phyloP scores from a whole-genome alignment of 2,797 vertebrate species.

The Podarcis siculus region DNA sequence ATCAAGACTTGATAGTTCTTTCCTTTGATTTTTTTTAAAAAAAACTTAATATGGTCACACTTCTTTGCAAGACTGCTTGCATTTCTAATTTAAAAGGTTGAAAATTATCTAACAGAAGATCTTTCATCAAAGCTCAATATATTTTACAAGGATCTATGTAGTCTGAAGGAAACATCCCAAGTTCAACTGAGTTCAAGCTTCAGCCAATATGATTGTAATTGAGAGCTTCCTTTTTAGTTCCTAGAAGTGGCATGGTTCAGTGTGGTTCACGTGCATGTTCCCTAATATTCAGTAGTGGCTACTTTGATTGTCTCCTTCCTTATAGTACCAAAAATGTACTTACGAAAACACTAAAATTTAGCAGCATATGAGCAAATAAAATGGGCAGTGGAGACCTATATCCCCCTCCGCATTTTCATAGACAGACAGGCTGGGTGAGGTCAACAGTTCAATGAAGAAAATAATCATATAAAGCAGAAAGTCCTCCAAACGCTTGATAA shows the following conservation, averaged over 20 bases:
- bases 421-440: not conserved
- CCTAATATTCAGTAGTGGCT: not conserved
- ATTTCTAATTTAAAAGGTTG: too few species aligned
- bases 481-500: not conserved
- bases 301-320: not conserved
- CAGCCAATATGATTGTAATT: not conserved
- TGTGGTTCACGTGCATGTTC: not conserved
- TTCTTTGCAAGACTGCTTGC: too few species aligned
- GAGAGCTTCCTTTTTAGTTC: not conserved
- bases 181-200: too few species aligned
- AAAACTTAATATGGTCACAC: too few species aligned
- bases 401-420: not conserved
- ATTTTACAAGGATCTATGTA: too few species aligned
- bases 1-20: too few species aligned
- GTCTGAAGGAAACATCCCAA: too few species aligned
- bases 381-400: not conserved
- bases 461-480: not conserved
- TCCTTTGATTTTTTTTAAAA: too few species aligned
- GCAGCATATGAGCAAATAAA: not conserved
- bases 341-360: not conserved
- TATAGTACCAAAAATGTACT: not conserved
- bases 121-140: too few species aligned
- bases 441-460: not conserved
- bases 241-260: not conserved
- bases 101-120: too few species aligned